Evolutionary conservation across 2,888 invertebrate species (phyloP), one percentile per base, ranked within the genome.

Genomic region (Xestia sexstrigata): DNA sequence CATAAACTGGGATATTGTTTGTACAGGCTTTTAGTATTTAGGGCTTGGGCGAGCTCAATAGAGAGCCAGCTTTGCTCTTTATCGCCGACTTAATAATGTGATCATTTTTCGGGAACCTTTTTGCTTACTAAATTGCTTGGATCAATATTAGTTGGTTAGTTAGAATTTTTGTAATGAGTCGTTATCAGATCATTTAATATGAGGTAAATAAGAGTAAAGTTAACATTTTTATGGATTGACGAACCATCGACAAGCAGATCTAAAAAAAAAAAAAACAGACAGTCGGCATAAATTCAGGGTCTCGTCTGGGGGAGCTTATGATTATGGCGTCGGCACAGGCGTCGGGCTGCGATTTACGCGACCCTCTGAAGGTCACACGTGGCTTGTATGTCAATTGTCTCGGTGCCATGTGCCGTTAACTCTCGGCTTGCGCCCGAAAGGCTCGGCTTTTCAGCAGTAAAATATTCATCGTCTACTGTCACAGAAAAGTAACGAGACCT

Each of bases 1-100:
- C 82, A 78, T 87, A 78, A 87, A 87, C 74, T 55, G 58, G 66
- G 67, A 77, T 87, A 73, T 78, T 87, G 74, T 82, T 86, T 72
- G 70, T 71, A 70, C 47, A 85, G 76, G 78, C 80, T 79, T 83
- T 75, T 70, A 79, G 70, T 76, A 78, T 74, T 81, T 79, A 77
- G 72, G n/a, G n/a, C n/a, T n/a, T n/a, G n/a, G n/a, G 35, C 71
- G 52, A 72, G 84, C 75, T 72, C 63, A 78, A 77, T 77, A 63
- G 49, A 63, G 49, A 72, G 78, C 74, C 66, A 76, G 77, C 70
- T 62, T 55, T 58, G 74, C 79, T 72, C 78, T 87, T 82, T 74
- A 80, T 73, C 74, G 66, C 42, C 23, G 74, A 6, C 75, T 74
- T 66, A 70, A 78, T n/a, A 78, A 74, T 76, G 69, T 66, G 52